Percentiles rank a stretch among this genome's conserved stretches.
Evolutionary conservation across 2,113 vertebrate genomes (phyloP).

Genomic region (Prionailurus bengalensis): DNA sequence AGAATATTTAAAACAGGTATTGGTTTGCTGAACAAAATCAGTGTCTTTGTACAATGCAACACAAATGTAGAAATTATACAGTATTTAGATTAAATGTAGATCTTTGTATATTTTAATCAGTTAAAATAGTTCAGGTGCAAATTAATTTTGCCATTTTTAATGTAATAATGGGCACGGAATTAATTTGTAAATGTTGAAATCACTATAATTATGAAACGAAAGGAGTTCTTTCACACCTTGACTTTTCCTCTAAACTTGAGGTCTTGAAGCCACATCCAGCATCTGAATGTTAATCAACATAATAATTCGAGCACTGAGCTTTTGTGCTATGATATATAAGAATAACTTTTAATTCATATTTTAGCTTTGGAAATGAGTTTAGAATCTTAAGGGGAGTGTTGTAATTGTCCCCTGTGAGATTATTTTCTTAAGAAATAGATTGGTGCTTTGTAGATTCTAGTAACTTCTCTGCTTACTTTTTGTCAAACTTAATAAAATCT

Average conservation of each 20-base stretch:
- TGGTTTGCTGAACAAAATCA: not conserved
- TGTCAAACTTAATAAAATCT: not conserved
- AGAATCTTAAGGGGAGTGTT: not conserved
- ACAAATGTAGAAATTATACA: not conserved
- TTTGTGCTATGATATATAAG: not conserved
- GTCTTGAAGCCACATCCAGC: not conserved
- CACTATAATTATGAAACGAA: not conserved
- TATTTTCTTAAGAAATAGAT: not conserved
- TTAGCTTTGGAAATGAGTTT: not conserved
- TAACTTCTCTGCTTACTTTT: not conserved
- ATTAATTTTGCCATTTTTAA: not conserved
- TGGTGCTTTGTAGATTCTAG: not conserved
- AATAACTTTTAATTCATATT: not conserved
- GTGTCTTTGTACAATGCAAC: not conserved
- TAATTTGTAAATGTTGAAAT: constrained; percentile 9
- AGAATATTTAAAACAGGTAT: not conserved
- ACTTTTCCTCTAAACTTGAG: not conserved
- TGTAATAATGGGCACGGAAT: not conserved
- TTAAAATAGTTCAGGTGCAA: not conserved
- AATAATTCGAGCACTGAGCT: not conserved
- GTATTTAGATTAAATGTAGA: not conserved
- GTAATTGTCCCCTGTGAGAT: not conserved
- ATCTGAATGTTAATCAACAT: not conserved
- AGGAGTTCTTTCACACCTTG: not conserved
- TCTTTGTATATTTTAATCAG: not conserved